Base-by-base conservation (phyloP, 2,888 invertebrate genomes). In the Nineta flava region DNA sequence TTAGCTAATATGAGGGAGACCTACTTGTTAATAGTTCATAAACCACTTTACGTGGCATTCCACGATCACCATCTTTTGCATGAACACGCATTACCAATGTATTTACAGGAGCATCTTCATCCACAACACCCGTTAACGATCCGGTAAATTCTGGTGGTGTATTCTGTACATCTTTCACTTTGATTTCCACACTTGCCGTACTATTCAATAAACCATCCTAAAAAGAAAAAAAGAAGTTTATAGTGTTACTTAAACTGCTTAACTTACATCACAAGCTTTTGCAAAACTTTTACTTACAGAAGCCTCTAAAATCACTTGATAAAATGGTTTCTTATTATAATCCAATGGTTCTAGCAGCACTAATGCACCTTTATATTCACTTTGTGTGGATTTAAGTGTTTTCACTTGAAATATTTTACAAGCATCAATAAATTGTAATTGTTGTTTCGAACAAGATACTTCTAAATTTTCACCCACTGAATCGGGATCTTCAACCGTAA, bases 151-250 rank as follows among this genome's bases (percentile, higher is more conserved):
- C 76, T 0, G 92, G 92, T 0, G 91, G 87, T 1, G 81, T 83
- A 64, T 92, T 88, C 69, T 92, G 92, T 1, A 91, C 81, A 61
- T 92, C 91, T 52, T 79, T 75, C 1, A 93, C 83, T 54, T 82
- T 80, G 21, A 91, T 79, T 59, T 83, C 82, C 12, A 90, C 81
- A 46, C 76, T 78, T 0, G 84, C 80, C 10, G 78, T 77, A 0
- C 81, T 80, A 57, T 80, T 80, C 56, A 85, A 77, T 10, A 74
- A 72, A 0, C 91, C 91, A 62, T 92, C 92, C 87, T 88, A 58
- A 6, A n/a, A 38, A 38, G n/a, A 3, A 13, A 38, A 13, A 2
- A 2, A 38, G n/a, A 38, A 38, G 12, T 38, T 26, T 26, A 26
- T 7, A n/a, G 10, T 32, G 32, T 9, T 32, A 32, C 9, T 10